Evolutionary conservation across 2,888 invertebrate genomes (phyloP).

Genomic region (Tachystola acroxantha): DNA sequence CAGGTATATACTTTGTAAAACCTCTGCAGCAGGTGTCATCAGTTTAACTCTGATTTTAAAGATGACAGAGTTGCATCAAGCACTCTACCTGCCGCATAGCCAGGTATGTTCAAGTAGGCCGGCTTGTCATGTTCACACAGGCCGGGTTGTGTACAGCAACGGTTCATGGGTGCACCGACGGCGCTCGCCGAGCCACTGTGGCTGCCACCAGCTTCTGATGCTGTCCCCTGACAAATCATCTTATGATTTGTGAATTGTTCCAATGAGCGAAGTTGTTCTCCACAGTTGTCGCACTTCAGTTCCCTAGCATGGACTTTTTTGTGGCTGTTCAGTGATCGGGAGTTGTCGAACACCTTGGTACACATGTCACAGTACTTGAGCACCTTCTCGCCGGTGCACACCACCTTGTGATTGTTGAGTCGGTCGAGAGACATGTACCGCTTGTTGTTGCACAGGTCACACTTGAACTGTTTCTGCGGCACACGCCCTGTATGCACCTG

Average conservation of each 20-base stretch:
- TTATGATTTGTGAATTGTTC: slow-evolving; percentile 74
- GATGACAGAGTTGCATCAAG: slow-evolving; percentile 70
- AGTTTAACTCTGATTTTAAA: slow-evolving; percentile 71
- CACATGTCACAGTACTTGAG: slow-evolving; percentile 77
- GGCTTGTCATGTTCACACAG: slow-evolving; percentile 75
- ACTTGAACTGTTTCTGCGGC: slow-evolving; percentile 75
- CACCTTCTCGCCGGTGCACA: slow-evolving; percentile 72
- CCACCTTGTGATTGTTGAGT: slow-evolving; percentile 73
- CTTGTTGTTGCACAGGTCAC: slow-evolving; percentile 74
- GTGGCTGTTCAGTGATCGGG: slow-evolving; percentile 73
- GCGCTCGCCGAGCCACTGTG: slow-evolving; percentile 32
- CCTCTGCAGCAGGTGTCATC: slow-evolving; percentile 30
- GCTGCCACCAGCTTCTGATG: slow-evolving; percentile 47
- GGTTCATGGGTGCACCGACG: slow-evolving; percentile 35
- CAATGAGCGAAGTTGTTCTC: slow-evolving; percentile 70
- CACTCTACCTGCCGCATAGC: slow-evolving; percentile 64
- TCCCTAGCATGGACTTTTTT: slow-evolving; percentile 75
- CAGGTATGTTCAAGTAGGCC: slow-evolving; percentile 72
- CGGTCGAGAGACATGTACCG: slow-evolving; percentile 74
- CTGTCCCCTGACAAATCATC: slow-evolving; percentile 60
- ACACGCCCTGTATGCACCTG: slow-evolving; percentile 75
- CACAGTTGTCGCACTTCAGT: slow-evolving; percentile 72
- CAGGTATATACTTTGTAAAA: slow-evolving; percentile 22
- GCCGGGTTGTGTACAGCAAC: slow-evolving; percentile 70
- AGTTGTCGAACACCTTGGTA: slow-evolving; percentile 75